A percentile compares a stretch with the other conserved stretches of the same genome.
phyloP scores from a whole-genome alignment of 2,797 vertebrate genomes.

The Syngnathus acus region DNA sequence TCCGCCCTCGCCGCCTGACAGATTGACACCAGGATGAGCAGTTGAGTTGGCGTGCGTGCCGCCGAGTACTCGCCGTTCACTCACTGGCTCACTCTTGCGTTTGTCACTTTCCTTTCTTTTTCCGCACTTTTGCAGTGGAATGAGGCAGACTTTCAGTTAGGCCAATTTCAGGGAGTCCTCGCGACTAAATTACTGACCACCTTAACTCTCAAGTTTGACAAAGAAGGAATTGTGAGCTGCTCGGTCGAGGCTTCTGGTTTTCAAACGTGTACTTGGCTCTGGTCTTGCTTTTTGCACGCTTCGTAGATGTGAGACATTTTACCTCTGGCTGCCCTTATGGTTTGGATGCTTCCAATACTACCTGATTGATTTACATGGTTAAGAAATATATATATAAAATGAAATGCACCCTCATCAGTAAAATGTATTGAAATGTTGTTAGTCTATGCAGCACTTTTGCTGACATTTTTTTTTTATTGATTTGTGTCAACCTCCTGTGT shows the following conservation, averaged over 20 bases:
- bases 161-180: not conserved
- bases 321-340: too few species aligned
- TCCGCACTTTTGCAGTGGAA: not conserved
- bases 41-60: not conserved
- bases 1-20: slow-evolving; percentile 40
- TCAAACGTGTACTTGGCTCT: not conserved
- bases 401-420: too few species aligned
- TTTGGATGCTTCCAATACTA: too few species aligned
- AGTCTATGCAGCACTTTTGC: too few species aligned
- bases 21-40: slow-evolving; percentile 34
- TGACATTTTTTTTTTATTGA: not conserved
- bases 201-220: not conserved
- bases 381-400: too few species aligned
- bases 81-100: slow-evolving; percentile 15
- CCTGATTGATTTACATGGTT: too few species aligned
- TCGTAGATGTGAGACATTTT: too few species aligned
- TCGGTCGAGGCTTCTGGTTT: not conserved
- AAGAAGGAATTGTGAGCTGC: not conserved
- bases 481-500: not conserved
- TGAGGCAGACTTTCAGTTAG: not conserved
- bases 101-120: slow-evolving; percentile 20
- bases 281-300: not conserved
- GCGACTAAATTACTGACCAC: not conserved
- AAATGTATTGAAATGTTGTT: too few species aligned
- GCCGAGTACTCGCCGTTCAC: not conserved